These are phyloP conservation scores for Glareola pratincola DNA, from an alignment of 2,113 vertebrate species.

Conservation along the genomic window DNA sequence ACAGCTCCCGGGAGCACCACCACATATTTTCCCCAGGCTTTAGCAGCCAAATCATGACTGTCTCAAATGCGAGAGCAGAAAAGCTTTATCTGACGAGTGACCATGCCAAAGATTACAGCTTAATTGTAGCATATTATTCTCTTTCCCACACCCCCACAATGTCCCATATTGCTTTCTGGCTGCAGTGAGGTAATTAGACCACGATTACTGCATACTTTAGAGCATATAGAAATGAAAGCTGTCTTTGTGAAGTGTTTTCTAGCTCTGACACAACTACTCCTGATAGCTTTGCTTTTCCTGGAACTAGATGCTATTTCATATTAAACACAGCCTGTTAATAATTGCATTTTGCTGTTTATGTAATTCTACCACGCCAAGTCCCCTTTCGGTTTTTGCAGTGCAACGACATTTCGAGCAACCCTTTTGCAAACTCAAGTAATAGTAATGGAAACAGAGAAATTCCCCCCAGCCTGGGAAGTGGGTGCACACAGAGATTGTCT, in stretches of 20 bases:
- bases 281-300: conserved; percentile 34
- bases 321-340: conserved; percentile 15
- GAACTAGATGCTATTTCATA: not conserved
- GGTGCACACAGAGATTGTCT: not conserved
- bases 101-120: conserved; percentile 58
- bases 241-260: conserved; percentile 41
- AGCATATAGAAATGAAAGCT: conserved; percentile 55
- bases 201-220: conserved; percentile 17
- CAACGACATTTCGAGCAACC: not conserved
- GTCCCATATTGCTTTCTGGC: conserved; percentile 43
- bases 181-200: conserved; percentile 37
- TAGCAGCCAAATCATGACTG: conserved; percentile 32
- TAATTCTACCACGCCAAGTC: not conserved
- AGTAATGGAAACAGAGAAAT: not conserved
- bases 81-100: conserved; percentile 41
- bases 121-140: conserved; percentile 39
- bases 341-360: not conserved
- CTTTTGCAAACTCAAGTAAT: not conserved
- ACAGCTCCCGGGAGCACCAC: not conserved
- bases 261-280: conserved; percentile 31
- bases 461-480: not conserved
- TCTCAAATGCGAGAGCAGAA: not conserved
- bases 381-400: not conserved
- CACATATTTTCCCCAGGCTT: conserved; percentile 43
- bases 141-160: conserved; percentile 48